Evolutionary conservation across 2,113 vertebrate genomes (phyloP).

Genomic region (Apteryx owenii): DNA sequence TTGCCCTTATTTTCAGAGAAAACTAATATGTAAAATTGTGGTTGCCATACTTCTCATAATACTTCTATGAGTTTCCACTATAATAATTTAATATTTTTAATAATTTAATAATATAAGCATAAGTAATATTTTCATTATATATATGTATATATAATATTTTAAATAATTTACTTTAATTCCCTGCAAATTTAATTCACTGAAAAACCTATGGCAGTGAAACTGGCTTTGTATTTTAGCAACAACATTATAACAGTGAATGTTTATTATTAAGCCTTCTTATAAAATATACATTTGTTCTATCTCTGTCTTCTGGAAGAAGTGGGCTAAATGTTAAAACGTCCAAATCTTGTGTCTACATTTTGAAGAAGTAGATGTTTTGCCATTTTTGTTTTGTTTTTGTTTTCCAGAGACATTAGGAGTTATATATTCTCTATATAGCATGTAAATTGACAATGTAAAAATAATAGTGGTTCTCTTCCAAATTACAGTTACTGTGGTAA

Average conservation of each 20-base stretch:
- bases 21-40: not conserved
- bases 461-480: not conserved
- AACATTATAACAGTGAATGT: not conserved
- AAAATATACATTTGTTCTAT: not conserved
- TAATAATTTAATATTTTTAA: not conserved
- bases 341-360: not conserved
- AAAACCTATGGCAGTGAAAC: not conserved
- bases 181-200: not conserved
- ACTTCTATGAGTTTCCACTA: not conserved
- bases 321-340: conserved; percentile 5
- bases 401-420: not conserved
- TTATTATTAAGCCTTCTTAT: not conserved
- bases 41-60: not conserved
- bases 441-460: not conserved
- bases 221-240: not conserved
- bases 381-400: not conserved
- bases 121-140: not conserved
- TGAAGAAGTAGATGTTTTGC: not conserved
- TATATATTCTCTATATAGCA: not conserved
- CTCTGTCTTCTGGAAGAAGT: not conserved
- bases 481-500: not conserved
- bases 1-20: not conserved
- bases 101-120: too few species aligned
- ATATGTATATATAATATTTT: too few species aligned
- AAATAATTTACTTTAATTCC: not conserved